Conservation (phyloP, 2,113 vertebrate genomes). For the Helogale parvula region DNA sequence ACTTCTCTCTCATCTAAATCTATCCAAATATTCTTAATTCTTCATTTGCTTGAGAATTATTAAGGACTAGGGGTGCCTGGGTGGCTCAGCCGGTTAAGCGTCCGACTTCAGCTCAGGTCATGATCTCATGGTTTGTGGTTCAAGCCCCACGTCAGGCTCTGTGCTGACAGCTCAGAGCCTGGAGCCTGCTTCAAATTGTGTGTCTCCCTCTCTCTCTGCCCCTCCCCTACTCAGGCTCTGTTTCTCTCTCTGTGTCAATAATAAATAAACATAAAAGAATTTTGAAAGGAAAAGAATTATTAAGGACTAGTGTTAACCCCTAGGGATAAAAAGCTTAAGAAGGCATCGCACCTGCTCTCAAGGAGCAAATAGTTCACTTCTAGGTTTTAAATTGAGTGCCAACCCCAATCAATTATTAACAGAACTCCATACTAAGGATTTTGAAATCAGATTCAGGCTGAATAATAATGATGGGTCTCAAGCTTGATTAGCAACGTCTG, state of each 20-base stretch:
- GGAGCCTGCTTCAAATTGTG: too few species aligned
- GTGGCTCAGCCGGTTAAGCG: too few species aligned
- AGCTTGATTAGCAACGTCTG: neutral
- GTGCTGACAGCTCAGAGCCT: too few species aligned
- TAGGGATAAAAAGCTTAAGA: neutral
- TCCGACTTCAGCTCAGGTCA: too few species aligned
- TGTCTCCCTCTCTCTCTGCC: too few species aligned
- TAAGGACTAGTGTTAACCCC: neutral
- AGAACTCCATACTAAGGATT: neutral
- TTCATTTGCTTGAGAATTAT: neutral
- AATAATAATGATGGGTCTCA: neutral
- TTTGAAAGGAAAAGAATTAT: neutral
- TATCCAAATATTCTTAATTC: neutral
- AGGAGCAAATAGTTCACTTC: neutral
- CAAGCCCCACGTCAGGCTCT: too few species aligned
- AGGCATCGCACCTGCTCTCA: neutral
- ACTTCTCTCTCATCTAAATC: slow-evolving; percentile 16
- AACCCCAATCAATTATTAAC: neutral
- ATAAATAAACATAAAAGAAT: too few species aligned
- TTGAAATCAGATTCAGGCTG: neutral
- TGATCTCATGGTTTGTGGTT: too few species aligned
- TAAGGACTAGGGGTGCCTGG: neutral
- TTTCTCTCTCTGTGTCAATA: too few species aligned
- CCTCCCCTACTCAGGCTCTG: too few species aligned
- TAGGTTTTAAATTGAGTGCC: neutral